A percentile compares a stretch with the other conserved stretches of the same genome.
phyloP scores from a whole-genome alignment of 2,888 invertebrate genomes.

The Drosophila aldrichi region DNA sequence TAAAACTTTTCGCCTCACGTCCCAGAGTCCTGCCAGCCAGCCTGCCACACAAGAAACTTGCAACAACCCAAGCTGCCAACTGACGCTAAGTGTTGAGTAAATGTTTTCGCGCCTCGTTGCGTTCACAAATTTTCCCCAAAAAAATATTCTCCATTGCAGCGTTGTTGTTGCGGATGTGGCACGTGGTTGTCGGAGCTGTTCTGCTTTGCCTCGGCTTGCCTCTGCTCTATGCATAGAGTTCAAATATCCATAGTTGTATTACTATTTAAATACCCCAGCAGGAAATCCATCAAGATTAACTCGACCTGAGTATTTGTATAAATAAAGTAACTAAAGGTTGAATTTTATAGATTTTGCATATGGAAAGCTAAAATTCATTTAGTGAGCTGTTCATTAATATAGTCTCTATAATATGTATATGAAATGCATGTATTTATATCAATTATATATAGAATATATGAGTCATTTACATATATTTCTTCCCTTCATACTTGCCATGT shows the following conservation, averaged over 20 bases:
- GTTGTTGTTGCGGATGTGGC: slow-evolving; percentile 55
- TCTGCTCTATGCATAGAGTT: not conserved
- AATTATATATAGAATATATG: too few species aligned
- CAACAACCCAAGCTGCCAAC: slow-evolving; percentile 59
- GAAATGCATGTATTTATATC: too few species aligned
- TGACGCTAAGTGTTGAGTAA: slow-evolving; percentile 79
- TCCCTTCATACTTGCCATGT: too few species aligned
- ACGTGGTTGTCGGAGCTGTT: slow-evolving; percentile 47
- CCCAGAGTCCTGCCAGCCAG: not conserved
- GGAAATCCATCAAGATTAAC: slow-evolving; percentile 17
- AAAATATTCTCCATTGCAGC: slow-evolving; percentile 52
- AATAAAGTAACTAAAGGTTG: not conserved
- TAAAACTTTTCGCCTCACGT: slow-evolving; percentile 79
- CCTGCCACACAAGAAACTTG: slow-evolving; percentile 42
- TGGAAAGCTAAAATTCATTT: too few species aligned
- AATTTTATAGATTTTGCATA: slow-evolving; percentile 13
- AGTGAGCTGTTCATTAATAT: too few species aligned
- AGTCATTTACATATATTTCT: too few species aligned
- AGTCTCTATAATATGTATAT: too few species aligned
- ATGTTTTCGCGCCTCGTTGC: slow-evolving; percentile 81
- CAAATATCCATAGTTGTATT: slow-evolving; percentile 34
- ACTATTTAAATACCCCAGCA: slow-evolving; percentile 29
- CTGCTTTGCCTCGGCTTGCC: slow-evolving; percentile 12
- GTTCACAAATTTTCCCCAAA: slow-evolving; percentile 72
- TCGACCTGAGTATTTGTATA: slow-evolving; percentile 13